Conservation (phyloP, 2,113 vertebrate species). For the Xyliphius kryptos region DNA sequence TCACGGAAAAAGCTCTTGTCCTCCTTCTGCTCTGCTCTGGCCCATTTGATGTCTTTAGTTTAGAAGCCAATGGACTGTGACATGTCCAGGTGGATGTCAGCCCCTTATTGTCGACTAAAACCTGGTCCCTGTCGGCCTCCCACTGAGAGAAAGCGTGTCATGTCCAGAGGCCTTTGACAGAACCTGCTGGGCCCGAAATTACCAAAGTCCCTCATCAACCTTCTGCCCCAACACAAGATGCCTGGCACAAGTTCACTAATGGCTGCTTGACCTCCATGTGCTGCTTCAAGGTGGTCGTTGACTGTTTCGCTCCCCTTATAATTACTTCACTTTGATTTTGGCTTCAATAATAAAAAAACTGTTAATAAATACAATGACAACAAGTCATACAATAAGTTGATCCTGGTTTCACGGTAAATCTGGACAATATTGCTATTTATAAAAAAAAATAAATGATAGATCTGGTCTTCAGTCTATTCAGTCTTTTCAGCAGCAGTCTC, state of each 20-base stretch:
- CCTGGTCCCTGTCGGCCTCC: constrained; percentile 39
- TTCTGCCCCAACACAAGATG: constrained; percentile 17
- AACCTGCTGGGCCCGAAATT: constrained; percentile 43
- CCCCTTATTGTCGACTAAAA: constrained; percentile 30
- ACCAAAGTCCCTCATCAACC: constrained; percentile 38
- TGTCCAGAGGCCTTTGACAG: constrained; percentile 35
- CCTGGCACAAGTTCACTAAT: constrained; percentile 22
- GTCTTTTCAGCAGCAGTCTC: no score
- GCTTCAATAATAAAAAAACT: neutral
- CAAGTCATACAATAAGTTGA: no score
- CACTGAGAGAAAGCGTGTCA: constrained; percentile 35
- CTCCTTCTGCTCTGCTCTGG: constrained; percentile 8
- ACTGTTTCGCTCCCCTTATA: constrained; percentile 19
- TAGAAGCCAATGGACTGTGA: constrained; percentile 24
- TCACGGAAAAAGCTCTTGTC: constrained; percentile 5
- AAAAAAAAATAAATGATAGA: no score
- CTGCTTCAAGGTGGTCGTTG: constrained; percentile 30
- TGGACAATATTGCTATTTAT: no score
- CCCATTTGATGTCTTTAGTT: constrained; percentile 35
- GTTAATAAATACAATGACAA: no score
- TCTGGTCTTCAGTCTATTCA: no score
- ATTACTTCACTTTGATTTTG: neutral
- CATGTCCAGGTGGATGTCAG: constrained; percentile 37
- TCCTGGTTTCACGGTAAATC: no score
- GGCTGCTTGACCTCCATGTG: constrained; percentile 31